These are phyloP conservation scores for Patella caerulea DNA, from an alignment of 2,888 invertebrate species.

Conservation along the genomic window DNA sequence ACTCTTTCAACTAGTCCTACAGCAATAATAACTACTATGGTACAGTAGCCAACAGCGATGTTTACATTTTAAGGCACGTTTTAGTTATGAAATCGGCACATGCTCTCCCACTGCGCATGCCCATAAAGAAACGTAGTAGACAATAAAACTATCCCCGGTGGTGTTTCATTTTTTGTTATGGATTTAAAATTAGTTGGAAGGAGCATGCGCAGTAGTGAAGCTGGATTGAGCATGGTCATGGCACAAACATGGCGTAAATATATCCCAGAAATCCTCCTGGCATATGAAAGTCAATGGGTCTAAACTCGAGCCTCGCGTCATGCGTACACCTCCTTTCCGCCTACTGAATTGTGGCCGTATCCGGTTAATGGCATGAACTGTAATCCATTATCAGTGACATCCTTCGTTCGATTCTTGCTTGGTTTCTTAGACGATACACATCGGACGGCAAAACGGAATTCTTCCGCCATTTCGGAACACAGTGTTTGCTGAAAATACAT, in stretches of 20 bases:
- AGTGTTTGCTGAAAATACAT: constrained; percentile 80
- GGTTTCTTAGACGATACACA: constrained; percentile 90
- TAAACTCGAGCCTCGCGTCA: constrained; percentile 30
- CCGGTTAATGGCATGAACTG: constrained; percentile 61
- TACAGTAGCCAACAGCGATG: neutral
- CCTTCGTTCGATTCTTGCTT: constrained; percentile 47
- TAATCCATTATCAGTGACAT: constrained; percentile 63
- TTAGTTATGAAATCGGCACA: neutral
- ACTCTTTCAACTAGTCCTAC: neutral
- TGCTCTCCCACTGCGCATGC: neutral
- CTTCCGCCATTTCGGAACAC: constrained; percentile 95
- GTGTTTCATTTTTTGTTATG: neutral
- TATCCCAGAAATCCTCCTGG: neutral
- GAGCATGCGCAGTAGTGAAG: neutral
- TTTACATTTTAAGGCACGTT: neutral
- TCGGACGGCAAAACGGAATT: constrained; percentile 89
- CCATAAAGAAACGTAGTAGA: neutral
- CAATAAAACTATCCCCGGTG: neutral
- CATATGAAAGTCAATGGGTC: constrained; percentile 5
- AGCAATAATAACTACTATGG: neutral
- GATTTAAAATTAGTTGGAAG: neutral
- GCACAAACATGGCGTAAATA: neutral
- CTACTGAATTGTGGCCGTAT: constrained; percentile 46
- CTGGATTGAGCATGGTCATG: constrained; percentile 10
- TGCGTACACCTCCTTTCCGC: constrained; percentile 57